These are phyloP conservation scores for Oncorhynchus tshawytscha DNA, from an alignment of 2,113 vertebrate species.

Conservation along the genomic window DNA sequence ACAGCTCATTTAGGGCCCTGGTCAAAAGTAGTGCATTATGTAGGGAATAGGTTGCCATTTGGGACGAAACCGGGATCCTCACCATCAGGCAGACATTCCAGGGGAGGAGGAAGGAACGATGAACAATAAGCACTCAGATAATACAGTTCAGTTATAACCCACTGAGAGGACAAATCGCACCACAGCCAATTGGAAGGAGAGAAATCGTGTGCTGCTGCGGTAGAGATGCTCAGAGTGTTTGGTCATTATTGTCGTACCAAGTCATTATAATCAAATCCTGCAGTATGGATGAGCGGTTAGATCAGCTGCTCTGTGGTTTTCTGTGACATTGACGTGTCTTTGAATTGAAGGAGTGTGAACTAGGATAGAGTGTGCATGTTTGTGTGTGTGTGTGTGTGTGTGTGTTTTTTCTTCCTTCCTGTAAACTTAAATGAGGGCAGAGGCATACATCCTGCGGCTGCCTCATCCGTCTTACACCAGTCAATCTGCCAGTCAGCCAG, in stretches of 20 bases:
- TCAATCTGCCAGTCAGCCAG: no score
- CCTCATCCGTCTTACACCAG: not conserved
- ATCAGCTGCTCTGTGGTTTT: not conserved
- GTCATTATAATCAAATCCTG: conserved; percentile 10
- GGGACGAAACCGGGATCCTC: no score
- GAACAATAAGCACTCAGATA: no score
- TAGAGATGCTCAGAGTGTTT: conserved; percentile 36
- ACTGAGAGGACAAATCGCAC: no score
- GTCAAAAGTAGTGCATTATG: no score
- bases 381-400: not conserved
- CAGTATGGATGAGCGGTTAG: not conserved
- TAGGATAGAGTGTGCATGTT: not conserved
- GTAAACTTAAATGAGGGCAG: not conserved
- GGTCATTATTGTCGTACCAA: conserved; percentile 28
- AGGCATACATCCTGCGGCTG: not conserved
- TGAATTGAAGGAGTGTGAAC: no score
- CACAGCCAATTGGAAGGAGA: no score
- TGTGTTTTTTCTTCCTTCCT: not conserved
- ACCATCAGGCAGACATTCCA: no score
- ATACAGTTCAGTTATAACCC: no score
- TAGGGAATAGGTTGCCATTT: no score
- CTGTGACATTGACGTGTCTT: not conserved
- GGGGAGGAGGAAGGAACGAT: no score
- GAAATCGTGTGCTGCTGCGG: conserved; percentile 40
- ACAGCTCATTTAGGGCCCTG: no score